These are phyloP conservation scores for Dryobotodes eremita DNA, from an alignment of 2,888 invertebrate species.

Conservation along the genomic window DNA sequence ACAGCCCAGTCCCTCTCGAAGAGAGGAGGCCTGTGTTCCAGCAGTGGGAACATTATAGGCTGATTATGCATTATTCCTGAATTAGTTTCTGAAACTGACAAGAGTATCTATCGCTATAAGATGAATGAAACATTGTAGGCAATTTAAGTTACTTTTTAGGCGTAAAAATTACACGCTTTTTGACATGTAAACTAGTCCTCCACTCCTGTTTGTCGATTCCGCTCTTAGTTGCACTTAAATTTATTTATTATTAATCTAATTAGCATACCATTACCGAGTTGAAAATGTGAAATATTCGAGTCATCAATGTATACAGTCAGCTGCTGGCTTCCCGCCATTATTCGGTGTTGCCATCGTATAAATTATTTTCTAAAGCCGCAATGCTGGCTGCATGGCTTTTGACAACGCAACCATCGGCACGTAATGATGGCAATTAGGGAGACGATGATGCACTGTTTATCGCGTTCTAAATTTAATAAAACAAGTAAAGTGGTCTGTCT, in stretches of 20 bases:
- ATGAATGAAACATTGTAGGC: constrained; percentile 19
- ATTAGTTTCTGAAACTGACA: not conserved
- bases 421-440: constrained; percentile 72
- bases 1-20: too few relatives aligned
- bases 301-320: constrained; percentile 47
- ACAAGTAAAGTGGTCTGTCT: constrained; percentile 41
- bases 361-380: constrained; percentile 66
- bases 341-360: constrained; percentile 58
- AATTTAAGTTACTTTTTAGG: constrained; percentile 27
- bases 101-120: constrained; percentile 16
- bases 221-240: constrained; percentile 36
- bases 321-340: constrained; percentile 59
- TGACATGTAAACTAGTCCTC: constrained; percentile 33
- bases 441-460: constrained; percentile 62
- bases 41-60: too few relatives aligned
- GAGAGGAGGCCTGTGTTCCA: too few relatives aligned
- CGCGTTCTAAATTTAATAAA: constrained; percentile 70
- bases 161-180: constrained; percentile 18
- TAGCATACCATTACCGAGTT: constrained; percentile 48
- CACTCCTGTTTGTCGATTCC: not conserved
- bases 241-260: constrained; percentile 56
- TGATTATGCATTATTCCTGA: not conserved
- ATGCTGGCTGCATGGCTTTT: constrained; percentile 63
- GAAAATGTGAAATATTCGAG: constrained; percentile 62
- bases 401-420: constrained; percentile 62